Conservation (phyloP, 2,797 vertebrate species). For the Phoebastria nigripes region DNA sequence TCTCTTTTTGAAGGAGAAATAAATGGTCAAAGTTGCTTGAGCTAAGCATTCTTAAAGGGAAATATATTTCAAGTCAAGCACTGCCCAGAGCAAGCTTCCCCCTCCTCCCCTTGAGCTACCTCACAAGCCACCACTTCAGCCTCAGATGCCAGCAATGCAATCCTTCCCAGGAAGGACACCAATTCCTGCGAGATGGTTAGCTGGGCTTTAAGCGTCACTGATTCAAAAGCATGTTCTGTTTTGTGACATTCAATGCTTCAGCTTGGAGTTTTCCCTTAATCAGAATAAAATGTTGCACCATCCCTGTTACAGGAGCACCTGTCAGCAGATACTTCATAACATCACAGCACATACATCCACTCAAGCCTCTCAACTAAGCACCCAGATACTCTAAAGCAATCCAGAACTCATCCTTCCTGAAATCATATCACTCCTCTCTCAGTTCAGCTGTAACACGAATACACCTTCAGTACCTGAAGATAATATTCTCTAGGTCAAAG, state of each 20-base stretch:
- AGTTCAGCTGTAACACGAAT: background rate
- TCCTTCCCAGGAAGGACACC: background rate
- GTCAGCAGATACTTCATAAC: background rate
- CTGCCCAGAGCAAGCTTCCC: background rate
- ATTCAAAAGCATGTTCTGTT: background rate
- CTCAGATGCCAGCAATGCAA: background rate
- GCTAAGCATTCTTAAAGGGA: background rate
- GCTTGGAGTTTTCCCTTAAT: background rate
- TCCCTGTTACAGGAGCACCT: background rate
- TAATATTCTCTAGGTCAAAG: slow-evolving; percentile 92
- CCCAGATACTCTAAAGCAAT: background rate
- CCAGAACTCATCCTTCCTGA: background rate
- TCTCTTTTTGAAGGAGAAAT: background rate
- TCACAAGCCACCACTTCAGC: background rate
- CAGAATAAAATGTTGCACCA: background rate
- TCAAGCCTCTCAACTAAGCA: background rate
- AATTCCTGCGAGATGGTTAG: background rate
- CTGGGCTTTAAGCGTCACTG: background rate
- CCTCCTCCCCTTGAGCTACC: background rate
- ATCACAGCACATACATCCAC: background rate
- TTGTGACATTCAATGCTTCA: background rate
- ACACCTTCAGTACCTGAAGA: slow-evolving; percentile 84
- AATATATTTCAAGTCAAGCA: background rate
- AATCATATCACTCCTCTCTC: background rate
- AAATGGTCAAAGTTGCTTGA: background rate